Base-by-base conservation (phyloP, 2,113 vertebrate species). In the Himantopus leucocephalus region DNA sequence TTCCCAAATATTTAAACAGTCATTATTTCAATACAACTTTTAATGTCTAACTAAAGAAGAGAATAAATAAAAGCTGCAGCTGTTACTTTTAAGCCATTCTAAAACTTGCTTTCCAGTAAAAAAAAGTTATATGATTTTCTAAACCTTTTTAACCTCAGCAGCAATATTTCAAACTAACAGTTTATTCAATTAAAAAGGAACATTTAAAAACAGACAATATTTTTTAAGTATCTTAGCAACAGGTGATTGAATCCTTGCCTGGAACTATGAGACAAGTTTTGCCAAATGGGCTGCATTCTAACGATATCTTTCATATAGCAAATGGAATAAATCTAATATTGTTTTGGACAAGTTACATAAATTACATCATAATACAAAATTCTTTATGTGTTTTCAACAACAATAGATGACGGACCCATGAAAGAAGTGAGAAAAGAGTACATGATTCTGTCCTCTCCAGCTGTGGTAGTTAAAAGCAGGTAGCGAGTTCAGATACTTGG, bases 181-280 rank as follows among this genome's bases (percentile, higher is more conserved):
- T 97, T 98, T 98, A 98, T 97, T 98, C 96, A 98, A 97, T 98
- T 98, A 98, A 98, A 97, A 96, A 95, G 91, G 92, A 98, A 97
- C 92, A 96, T 97, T 97, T 97, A 93, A 97, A 98, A 98, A 98
- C 96, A 98, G 98, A 98, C 98, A 98, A 98, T 99, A 98, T 99
- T 98, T 99, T 98, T 98, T 79, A 96, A 97, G 98, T 99, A 98
- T 97, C 98, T 98, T 98, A 98, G 98, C 98, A 99, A 98, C 98
- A 98, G 97, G 98, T 98, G 98, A 98, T 98, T 98, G 98, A 98
- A 98, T 97, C 92, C 70, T 96, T 98, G 98, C 98, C 98, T 97
- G 96, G 98, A 98, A 98, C 92, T 94, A 95, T 96, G 97, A 97
- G 96, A 96, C 96, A 96, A 94, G 53, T 92, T 97, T 97, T 98